Base-by-base conservation (phyloP, 1,140 invertebrate genomes). In the Asobara japonica region DNA sequence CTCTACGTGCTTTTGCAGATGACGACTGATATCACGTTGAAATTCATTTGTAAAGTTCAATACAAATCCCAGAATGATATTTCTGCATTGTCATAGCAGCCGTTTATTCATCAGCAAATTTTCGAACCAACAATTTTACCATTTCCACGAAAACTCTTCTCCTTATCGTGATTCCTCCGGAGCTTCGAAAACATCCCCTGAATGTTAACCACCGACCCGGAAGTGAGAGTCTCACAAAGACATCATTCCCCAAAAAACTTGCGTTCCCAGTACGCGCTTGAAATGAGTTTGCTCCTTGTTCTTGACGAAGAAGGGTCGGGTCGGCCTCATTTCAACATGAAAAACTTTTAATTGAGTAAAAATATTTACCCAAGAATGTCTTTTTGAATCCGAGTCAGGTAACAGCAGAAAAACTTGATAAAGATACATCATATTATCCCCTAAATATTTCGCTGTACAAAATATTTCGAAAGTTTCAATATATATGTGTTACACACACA, bases 281-380 rank as follows among this genome's bases (percentile, higher is more conserved):
- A 56, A 56, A 56, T 22, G 25, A 56, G 51, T 56, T 56, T 56
- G 4, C 18, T 7, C 22, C 51, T 25, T 22, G 20, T 45, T 56
- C 51, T 56, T 5, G 20, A 45, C 8, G 51, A 56, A 56, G 31
- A 31, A 7, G 25, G 22, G 6, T 11, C 25, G 4, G 4, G 10
- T n/a, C n/a, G n/a, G n/a, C n/a, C n/a, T n/a, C n/a, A 18, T 27
- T 30, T 62, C 31, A 29, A 29, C 25, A 30, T 29, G 10, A 16
- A 62, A 62, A 62, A 62, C 11, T 62, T 62, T 62, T 29, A 62
- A 62, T 62, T 62, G 60, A 62, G n/a, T 62, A 62, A 30, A 62
- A 62, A 62, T 62, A 62, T 62, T 62, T 62, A 62, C 60, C n/a
- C 27, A 1, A 30, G 41, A 48, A 67, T 67, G 38, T 67, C 10